Evolutionary conservation across 37 sponge, comb jelly and placozoan genomes (phyloP).

Genomic region (Haliclona indistincta): DNA sequence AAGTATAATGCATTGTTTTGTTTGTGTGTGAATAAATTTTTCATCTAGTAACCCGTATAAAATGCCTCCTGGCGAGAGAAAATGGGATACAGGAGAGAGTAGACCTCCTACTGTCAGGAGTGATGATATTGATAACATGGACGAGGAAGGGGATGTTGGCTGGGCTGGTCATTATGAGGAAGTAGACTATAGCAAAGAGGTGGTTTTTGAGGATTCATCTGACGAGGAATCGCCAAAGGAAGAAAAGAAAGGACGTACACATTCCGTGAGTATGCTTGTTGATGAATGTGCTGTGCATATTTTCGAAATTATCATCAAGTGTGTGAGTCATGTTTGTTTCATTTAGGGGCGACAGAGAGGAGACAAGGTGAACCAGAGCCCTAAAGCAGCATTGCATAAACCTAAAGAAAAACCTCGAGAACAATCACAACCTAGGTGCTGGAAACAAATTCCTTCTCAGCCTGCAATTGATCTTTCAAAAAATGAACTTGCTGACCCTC

Average conservation of each 20-base stretch:
- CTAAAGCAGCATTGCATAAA: too few species aligned
- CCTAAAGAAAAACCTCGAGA: too few species aligned
- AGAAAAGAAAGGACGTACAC: background rate
- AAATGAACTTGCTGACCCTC: too few species aligned
- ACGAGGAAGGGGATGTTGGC: constrained; percentile 84
- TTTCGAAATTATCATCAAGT: too few species aligned
- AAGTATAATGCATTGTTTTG: background rate
- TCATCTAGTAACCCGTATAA: constrained; percentile 4
- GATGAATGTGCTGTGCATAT: too few species aligned
- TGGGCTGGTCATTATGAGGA: constrained; percentile 91
- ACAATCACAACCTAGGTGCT: too few species aligned
- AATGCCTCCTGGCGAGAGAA: background rate
- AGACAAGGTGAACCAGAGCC: too few species aligned
- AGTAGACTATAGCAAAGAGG: constrained; percentile 82
- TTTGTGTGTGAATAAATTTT: background rate
- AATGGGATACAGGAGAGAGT: constrained; percentile 1
- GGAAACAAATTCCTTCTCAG: too few species aligned
- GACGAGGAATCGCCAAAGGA: constrained; percentile 76
- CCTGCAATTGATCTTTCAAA: too few species aligned
- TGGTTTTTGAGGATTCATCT: constrained; percentile 76
- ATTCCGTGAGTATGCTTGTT: too few species aligned
- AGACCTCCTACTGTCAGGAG: constrained; percentile 54
- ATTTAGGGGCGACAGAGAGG: too few species aligned
- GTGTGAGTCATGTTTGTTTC: too few species aligned
- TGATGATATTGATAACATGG: constrained; percentile 70